These are phyloP conservation scores for Kryptolebias ocellatus DNA, from an alignment of 2,797 vertebrate genomes.

Conservation along the genomic window DNA sequence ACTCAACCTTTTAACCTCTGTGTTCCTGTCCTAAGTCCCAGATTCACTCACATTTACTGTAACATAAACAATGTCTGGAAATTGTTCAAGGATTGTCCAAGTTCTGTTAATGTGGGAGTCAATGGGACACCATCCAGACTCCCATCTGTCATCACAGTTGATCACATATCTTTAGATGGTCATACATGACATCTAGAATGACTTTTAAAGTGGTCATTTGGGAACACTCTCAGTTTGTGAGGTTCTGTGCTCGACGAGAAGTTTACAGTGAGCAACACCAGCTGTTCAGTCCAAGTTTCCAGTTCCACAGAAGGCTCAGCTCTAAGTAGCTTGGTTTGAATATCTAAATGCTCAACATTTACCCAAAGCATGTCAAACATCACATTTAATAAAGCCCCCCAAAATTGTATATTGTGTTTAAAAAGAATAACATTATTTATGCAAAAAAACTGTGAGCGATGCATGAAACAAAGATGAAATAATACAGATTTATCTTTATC, in stretches of 20 bases:
- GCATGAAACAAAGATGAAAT: conserved; percentile 20
- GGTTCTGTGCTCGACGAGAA: conserved; percentile 54
- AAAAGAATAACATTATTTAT: conserved; percentile 26
- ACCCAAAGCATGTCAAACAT: conserved; percentile 29
- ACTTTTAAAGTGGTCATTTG: conserved; percentile 60
- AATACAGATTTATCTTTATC: not conserved
- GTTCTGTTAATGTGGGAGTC: conserved; percentile 28
- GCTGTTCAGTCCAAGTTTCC: conserved; percentile 50
- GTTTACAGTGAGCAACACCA: conserved; percentile 66
- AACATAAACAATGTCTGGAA: conserved; percentile 44
- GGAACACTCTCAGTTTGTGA: conserved; percentile 53
- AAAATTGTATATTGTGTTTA: conserved; percentile 20
- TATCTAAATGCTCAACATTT: conserved; percentile 15
- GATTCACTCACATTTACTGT: conserved; percentile 24
- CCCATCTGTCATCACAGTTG: conserved; percentile 50
- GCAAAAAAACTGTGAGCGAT: conserved; percentile 1
- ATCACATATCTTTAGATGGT: conserved; percentile 53
- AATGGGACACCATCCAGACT: conserved; percentile 33
- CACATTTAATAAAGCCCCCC: conserved; percentile 37
- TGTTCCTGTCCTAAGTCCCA: conserved; percentile 15
- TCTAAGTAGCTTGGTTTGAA: conserved; percentile 32
- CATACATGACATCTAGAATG: conserved; percentile 28
- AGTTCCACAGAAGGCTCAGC: conserved; percentile 39
- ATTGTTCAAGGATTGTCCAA: conserved; percentile 4
- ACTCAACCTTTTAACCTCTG: conserved; percentile 51